phyloP scores from a whole-genome alignment of 2,797 vertebrate genomes.

The Notolepis coatsorum region DNA sequence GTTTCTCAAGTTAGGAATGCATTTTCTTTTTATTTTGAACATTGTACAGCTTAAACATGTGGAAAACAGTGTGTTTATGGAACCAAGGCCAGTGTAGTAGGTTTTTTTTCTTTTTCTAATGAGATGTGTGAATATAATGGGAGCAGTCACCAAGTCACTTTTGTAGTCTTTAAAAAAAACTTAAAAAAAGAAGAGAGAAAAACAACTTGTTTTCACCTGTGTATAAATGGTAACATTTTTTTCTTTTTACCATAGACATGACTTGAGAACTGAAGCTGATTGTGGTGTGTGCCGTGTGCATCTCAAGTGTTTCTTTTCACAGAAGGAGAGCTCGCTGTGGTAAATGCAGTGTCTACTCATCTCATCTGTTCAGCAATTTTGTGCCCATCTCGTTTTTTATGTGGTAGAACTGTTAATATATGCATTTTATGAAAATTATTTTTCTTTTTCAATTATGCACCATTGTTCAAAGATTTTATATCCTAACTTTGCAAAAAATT shows the following conservation, averaged over 20 bases:
- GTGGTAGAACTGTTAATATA: constrained; percentile 86
- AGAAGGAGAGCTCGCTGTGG: constrained; percentile 68
- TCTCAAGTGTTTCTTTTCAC: constrained; percentile 71
- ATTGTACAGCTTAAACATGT: constrained; percentile 76
- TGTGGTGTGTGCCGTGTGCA: constrained; percentile 72
- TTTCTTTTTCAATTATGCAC: constrained; percentile 83
- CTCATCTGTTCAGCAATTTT: constrained; percentile 76
- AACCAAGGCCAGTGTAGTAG: constrained; percentile 76
- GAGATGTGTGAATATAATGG: constrained; percentile 64
- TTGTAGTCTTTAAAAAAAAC: constrained; percentile 34
- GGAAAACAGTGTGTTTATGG: constrained; percentile 60
- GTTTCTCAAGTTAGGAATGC: constrained; percentile 45
- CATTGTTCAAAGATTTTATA: constrained; percentile 87
- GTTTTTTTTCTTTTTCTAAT: constrained; percentile 39
- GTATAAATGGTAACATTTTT: constrained; percentile 63
- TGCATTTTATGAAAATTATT: constrained; percentile 83
- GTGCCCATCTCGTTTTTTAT: constrained; percentile 79
- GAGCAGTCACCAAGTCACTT: constrained; percentile 81
- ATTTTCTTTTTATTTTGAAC: constrained; percentile 19
- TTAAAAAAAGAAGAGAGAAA: no score
- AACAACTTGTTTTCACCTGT: constrained; percentile 55
- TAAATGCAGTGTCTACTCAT: constrained; percentile 71
- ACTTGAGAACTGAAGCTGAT: constrained; percentile 72
- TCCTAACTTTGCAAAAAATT: constrained; percentile 86
- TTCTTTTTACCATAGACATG: constrained; percentile 56